Conservation (phyloP, 2,113 vertebrate species). For the Atractosteus spatula region DNA sequence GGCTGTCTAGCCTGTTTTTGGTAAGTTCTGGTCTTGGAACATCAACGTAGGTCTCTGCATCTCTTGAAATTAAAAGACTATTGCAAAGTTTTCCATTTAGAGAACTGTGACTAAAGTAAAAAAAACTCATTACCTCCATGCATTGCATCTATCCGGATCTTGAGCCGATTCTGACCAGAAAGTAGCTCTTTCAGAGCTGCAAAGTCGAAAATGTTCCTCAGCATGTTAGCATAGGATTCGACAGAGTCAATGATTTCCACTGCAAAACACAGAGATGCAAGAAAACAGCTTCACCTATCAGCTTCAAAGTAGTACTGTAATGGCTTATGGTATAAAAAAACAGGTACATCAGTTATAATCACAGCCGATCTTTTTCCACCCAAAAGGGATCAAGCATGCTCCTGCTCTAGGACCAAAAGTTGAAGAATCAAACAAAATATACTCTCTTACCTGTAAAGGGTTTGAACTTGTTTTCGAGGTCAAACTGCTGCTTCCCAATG, state of each 20-base stretch:
- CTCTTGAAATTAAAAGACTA: too few relatives aligned
- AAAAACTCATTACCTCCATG: constrained; percentile 79
- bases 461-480: constrained; percentile 93
- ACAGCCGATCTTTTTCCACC: neutral
- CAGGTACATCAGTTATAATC: neutral
- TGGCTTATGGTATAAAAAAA: neutral
- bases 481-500: constrained; percentile 92
- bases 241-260: constrained; percentile 97
- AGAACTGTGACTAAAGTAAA: too few relatives aligned
- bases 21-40: too few relatives aligned
- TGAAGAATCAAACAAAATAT: neutral
- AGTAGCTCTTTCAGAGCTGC: constrained; percentile 86
- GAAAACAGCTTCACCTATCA: neutral
- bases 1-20: too few relatives aligned
- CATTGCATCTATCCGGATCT: constrained; percentile 93
- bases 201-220: constrained; percentile 94
- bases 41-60: too few relatives aligned
- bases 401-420: neutral
- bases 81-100: too few relatives aligned
- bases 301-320: neutral
- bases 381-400: neutral
- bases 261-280: constrained; percentile 40
- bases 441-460: constrained; percentile 80
- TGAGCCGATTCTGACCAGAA: constrained; percentile 82
- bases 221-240: constrained; percentile 88